Evolutionary conservation across 2,113 vertebrate genomes (phyloP).

Genomic region (Barnardius zonarius): DNA sequence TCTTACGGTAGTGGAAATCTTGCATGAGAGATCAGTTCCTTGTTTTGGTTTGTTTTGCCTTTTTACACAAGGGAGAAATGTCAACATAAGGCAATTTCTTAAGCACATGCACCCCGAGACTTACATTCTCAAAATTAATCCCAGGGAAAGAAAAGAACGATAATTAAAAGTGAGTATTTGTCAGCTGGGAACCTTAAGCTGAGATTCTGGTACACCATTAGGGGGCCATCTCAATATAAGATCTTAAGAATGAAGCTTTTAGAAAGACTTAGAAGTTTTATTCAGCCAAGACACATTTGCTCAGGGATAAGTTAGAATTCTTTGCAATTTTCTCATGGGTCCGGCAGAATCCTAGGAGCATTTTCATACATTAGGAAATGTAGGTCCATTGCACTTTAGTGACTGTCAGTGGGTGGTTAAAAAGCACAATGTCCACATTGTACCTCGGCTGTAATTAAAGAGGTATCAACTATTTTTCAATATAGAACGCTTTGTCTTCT

Average conservation of each 20-base stretch:
- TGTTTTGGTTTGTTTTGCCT: neutral
- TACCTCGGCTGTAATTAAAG: slow-evolving; percentile 35
- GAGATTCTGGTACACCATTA: slow-evolving; percentile 16
- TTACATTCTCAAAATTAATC: slow-evolving; percentile 5
- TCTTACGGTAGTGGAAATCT: neutral
- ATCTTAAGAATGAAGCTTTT: slow-evolving; percentile 31
- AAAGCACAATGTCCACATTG: slow-evolving; percentile 38
- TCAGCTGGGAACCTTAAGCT: slow-evolving; percentile 31
- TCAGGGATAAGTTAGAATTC: slow-evolving; percentile 42
- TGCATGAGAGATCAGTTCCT: neutral
- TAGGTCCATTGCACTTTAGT: slow-evolving; percentile 29
- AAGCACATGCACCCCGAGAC: neutral
- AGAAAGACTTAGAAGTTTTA: slow-evolving; percentile 10
- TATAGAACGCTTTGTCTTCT: slow-evolving; percentile 44
- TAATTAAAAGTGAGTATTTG: slow-evolving; percentile 25
- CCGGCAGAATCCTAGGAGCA: slow-evolving; percentile 33
- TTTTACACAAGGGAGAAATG: neutral
- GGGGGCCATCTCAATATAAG: slow-evolving; percentile 18
- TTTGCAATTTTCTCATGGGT: slow-evolving; percentile 56
- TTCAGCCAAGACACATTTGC: neutral
- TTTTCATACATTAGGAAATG: slow-evolving; percentile 31
- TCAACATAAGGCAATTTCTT: neutral
- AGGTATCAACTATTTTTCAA: slow-evolving; percentile 41
- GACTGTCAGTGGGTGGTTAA: slow-evolving; percentile 30
- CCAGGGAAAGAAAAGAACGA: neutral